A percentile compares a stretch with the other conserved stretches of the same genome.
These are phyloP conservation scores for Mystacornis crossleyi DNA, from an alignment of 2,113 vertebrate genomes.

Conservation along the genomic window DNA sequence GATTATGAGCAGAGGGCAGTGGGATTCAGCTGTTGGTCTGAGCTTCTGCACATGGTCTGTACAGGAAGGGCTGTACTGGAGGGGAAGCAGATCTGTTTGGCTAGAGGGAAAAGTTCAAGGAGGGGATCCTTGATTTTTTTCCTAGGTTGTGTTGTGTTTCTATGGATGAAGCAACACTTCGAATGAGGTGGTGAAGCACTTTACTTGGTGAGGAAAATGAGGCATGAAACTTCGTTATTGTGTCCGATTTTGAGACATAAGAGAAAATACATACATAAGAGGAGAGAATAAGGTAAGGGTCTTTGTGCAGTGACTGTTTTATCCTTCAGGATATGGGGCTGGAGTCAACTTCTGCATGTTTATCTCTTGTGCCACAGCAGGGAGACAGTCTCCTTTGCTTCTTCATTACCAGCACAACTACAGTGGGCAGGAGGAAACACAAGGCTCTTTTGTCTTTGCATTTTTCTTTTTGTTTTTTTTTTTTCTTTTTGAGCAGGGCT, in stretches of 20 bases:
- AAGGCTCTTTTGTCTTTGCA: background rate
- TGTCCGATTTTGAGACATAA: background rate
- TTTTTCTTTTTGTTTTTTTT: background rate
- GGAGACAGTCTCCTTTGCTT: background rate
- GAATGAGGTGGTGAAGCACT: background rate
- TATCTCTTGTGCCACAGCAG: background rate
- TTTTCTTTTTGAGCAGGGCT: background rate
- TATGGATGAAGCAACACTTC: background rate
- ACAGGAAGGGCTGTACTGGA: background rate
- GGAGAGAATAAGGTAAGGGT: constrained; percentile 19
- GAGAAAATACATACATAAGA: background rate
- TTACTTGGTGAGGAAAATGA: background rate
- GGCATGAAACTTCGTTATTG: background rate
- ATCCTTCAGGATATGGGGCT: background rate
- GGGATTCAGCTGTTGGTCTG: constrained; percentile 12
- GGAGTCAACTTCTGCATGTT: background rate
- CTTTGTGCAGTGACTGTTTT: background rate
- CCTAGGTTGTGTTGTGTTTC: background rate
- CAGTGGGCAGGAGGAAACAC: background rate
- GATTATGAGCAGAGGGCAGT: background rate
- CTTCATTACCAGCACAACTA: background rate
- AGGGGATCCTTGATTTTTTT: background rate
- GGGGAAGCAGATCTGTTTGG: background rate
- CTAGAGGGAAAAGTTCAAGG: background rate
- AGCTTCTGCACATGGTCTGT: background rate